phyloP scores from a whole-genome alignment of 2,888 invertebrate genomes.

The Tribolium freemani region DNA sequence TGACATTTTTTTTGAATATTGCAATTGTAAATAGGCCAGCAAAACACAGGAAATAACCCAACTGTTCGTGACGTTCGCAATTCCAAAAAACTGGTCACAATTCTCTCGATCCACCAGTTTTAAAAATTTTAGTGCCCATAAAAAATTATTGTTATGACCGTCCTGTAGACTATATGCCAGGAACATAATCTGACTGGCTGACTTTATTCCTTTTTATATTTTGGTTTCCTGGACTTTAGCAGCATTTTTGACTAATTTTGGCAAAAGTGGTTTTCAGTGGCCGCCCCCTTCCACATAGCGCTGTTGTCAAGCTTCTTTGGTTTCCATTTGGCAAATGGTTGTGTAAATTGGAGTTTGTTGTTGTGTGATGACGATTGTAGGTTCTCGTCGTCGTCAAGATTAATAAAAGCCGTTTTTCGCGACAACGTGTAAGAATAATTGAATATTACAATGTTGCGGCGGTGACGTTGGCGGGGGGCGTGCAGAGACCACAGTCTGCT shows the following conservation, averaged over 20 bases:
- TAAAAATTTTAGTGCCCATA: too few relatives aligned
- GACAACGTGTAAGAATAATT: slow-evolving; percentile 43
- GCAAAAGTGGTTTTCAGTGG: not conserved
- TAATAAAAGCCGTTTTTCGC: slow-evolving; percentile 21
- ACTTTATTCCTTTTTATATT: too few relatives aligned
- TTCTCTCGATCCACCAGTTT: too few relatives aligned
- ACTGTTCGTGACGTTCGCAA: too few relatives aligned
- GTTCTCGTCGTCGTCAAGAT: slow-evolving; percentile 13
- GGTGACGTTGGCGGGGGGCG: slow-evolving; percentile 43
- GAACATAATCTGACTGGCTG: too few relatives aligned
- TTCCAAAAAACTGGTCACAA: too few relatives aligned
- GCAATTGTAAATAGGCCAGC: not conserved
- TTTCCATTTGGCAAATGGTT: slow-evolving; percentile 7
- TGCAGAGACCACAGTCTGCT: slow-evolving; percentile 57
- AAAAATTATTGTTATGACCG: too few relatives aligned
- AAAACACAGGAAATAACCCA: too few relatives aligned
- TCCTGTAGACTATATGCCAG: too few relatives aligned
- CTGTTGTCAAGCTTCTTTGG: not conserved
- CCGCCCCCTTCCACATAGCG: not conserved
- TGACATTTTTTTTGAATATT: not conserved
- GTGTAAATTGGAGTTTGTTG: slow-evolving; percentile 1
- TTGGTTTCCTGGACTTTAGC: too few relatives aligned
- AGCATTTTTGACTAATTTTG: not conserved
- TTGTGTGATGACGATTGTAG: slow-evolving; percentile 11
- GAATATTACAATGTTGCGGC: slow-evolving; percentile 47